phyloP scores from a whole-genome alignment of 2,113 vertebrate species.

The Ahaetulla prasina region DNA sequence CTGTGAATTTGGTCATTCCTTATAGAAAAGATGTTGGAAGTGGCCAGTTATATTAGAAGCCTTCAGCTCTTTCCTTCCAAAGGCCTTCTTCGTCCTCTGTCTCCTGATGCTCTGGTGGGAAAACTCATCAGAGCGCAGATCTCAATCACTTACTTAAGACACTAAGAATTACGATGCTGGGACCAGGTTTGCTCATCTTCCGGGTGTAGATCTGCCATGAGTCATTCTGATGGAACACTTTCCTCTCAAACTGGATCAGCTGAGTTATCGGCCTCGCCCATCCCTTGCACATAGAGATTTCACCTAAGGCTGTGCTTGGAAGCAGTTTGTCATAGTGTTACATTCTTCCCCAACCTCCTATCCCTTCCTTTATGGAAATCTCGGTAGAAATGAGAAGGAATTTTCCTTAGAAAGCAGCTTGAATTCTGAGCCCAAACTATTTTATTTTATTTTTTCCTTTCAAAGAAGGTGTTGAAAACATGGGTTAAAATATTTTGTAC shows the following conservation, averaged over 20 bases:
- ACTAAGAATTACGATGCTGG: not conserved
- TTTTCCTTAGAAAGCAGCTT: not conserved
- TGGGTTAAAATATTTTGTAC: not conserved
- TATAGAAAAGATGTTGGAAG: not conserved
- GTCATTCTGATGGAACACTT: not conserved
- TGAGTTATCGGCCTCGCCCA: constrained; percentile 32
- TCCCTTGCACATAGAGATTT: constrained; percentile 17
- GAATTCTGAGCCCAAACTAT: not conserved
- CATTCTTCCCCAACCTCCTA: not conserved
- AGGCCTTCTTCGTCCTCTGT: not conserved
- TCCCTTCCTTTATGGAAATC: not conserved
- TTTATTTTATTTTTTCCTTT: not conserved
- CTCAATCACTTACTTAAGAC: not conserved
- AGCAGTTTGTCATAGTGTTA: not conserved
- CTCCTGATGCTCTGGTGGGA: not conserved
- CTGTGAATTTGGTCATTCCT: not conserved
- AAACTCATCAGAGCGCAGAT: not conserved
- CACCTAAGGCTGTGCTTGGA: constrained; percentile 5
- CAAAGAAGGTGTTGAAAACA: not conserved
- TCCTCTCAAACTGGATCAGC: constrained; percentile 22
- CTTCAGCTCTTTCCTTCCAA: not conserved
- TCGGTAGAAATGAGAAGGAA: constrained; percentile 15
- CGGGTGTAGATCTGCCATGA: not conserved
- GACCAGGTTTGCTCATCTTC: not conserved
- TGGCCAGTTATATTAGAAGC: not conserved